A percentile compares a stretch with the other conserved stretches of the same genome.
Conservation (phyloP, 2,113 vertebrate species). For the Aix galericulata region DNA sequence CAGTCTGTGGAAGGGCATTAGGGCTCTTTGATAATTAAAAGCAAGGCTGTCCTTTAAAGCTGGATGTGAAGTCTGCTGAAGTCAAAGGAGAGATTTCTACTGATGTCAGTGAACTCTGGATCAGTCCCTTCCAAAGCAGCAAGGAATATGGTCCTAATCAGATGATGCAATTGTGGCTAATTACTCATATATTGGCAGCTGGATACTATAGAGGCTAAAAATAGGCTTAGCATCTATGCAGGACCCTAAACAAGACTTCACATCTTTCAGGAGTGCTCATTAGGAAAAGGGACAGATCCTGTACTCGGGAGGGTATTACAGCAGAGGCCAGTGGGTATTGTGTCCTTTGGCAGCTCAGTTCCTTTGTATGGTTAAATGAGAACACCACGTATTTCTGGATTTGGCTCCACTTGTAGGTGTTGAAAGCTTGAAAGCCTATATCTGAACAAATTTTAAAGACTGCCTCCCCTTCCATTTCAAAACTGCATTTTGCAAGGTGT, state of each 20-base stretch:
- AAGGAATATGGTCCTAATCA: neutral
- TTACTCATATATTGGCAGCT: neutral
- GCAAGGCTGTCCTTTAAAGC: neutral
- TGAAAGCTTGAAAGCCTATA: neutral
- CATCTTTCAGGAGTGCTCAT: neutral
- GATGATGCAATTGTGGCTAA: neutral
- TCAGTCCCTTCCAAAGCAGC: neutral
- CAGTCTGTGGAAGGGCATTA: neutral
- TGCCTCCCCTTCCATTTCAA: neutral
- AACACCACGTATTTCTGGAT: neutral
- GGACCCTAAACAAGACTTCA: neutral
- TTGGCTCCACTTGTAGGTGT: neutral
- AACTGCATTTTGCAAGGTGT: neutral
- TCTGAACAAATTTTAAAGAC: neutral
- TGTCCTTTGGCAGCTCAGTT: neutral
- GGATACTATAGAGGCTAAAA: neutral
- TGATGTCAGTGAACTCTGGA: neutral
- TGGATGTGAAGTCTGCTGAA: neutral
- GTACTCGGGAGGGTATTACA: rapidly evolving
- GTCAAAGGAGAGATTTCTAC: neutral
- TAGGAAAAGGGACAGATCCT: neutral
- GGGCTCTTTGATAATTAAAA: neutral
- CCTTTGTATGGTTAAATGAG: neutral
- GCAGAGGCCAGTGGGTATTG: neutral
- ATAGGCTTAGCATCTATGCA: neutral